phyloP scores from a whole-genome alignment of 2,113 vertebrate species.

The Syngnathus floridae region DNA sequence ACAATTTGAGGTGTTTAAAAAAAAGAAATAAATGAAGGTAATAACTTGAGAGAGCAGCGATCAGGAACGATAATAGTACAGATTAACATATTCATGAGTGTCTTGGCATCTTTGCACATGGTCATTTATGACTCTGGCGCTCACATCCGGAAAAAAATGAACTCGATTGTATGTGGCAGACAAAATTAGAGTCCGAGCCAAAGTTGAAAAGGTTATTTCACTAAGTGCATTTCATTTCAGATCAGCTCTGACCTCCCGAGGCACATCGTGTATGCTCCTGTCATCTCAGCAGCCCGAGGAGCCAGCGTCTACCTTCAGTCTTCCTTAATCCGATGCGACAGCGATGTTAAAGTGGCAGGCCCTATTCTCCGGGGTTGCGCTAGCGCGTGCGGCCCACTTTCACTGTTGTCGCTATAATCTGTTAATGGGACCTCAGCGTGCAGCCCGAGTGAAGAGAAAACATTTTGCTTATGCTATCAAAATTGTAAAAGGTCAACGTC shows the following conservation, averaged over 20 bases:
- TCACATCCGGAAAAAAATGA: slow-evolving; percentile 12
- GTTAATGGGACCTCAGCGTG: slow-evolving; percentile 7
- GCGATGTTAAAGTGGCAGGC: background rate
- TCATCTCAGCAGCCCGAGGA: background rate
- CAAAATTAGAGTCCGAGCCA: slow-evolving; percentile 21
- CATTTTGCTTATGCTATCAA: background rate
- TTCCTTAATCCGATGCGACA: slow-evolving; percentile 2
- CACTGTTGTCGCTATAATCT: background rate
- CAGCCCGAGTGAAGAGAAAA: background rate
- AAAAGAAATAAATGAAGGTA: slow-evolving; percentile 1
- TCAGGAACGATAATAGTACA: slow-evolving; percentile 23
- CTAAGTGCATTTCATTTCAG: background rate
- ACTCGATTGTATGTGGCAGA: slow-evolving; percentile 34
- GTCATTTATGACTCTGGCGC: slow-evolving; percentile 28
- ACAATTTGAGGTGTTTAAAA: slow-evolving; percentile 12
- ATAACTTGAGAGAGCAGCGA: slow-evolving; percentile 22
- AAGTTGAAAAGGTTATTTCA: slow-evolving; percentile 1
- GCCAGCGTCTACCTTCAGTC: background rate
- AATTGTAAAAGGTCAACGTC: background rate
- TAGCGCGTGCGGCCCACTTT: background rate
- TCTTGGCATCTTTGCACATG: slow-evolving; percentile 32
- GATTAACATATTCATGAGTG: slow-evolving; percentile 39
- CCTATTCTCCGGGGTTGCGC: slow-evolving; percentile 8
- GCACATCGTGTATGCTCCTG: background rate
- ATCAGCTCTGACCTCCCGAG: background rate